Conservation (phyloP, 2,888 invertebrate genomes). For the Xanthia togata region DNA sequence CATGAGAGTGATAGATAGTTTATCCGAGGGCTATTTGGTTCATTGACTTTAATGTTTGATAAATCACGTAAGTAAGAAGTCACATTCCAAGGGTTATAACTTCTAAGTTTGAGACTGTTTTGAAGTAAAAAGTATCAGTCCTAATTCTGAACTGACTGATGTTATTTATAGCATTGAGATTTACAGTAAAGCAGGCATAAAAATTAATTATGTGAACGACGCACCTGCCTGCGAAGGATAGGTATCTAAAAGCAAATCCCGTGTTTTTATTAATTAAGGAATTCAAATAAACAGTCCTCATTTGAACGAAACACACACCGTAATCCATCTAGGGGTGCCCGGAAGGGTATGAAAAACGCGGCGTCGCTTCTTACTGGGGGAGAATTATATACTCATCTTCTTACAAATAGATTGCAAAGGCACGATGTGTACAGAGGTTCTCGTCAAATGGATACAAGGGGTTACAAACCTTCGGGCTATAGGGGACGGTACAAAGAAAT, state of each 20-base stretch:
- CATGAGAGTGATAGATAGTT: background rate
- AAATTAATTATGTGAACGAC: background rate
- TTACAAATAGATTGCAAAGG: constrained; percentile 88
- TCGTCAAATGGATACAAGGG: constrained; percentile 83
- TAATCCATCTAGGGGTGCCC: constrained; percentile 66
- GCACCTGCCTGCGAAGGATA: background rate
- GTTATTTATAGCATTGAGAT: background rate
- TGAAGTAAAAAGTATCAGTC: background rate
- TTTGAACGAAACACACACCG: constrained; percentile 40
- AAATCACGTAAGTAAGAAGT: background rate
- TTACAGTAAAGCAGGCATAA: background rate
- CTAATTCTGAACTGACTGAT: background rate
- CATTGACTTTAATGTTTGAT: constrained; percentile 18
- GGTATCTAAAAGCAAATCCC: background rate
- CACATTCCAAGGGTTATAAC: too few relatives aligned
- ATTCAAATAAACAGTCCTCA: constrained; percentile 53
- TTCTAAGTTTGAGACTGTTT: background rate
- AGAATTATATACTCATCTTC: constrained; percentile 87
- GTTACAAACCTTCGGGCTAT: constrained; percentile 77
- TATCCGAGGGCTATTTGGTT: constrained; percentile 17
- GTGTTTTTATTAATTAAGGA: constrained; percentile 53
- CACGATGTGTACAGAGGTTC: constrained; percentile 74
- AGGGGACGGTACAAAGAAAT: constrained; percentile 77
- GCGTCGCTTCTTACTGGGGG: constrained; percentile 78
- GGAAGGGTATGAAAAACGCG: constrained; percentile 82